These are phyloP conservation scores for Echiichthys vipera DNA, from an alignment of 2,797 vertebrate species.

Conservation along the genomic window DNA sequence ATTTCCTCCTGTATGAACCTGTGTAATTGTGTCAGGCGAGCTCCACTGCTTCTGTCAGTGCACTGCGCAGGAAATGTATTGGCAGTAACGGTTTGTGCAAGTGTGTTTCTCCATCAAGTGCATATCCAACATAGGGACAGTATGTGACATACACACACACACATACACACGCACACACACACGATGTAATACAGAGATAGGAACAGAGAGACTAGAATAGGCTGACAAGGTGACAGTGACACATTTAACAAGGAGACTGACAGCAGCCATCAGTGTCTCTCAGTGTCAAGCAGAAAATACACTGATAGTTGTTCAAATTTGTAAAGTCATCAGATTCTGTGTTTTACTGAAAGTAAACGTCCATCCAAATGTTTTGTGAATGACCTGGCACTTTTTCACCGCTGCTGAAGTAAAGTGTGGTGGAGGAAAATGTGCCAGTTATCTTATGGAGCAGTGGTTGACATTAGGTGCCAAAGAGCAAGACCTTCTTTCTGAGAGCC, in stretches of 20 bases:
- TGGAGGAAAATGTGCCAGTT: no score
- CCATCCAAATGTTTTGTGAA: no score
- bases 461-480: not conserved
- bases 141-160: constrained; percentile 21
- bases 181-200: constrained; percentile 17
- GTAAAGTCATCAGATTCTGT: constrained; percentile 26
- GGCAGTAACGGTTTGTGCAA: constrained; percentile 9
- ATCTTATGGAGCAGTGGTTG: no score
- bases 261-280: constrained; percentile 40
- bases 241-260: constrained; percentile 59
- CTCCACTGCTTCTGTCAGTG: constrained; percentile 48
- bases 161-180: constrained; percentile 21
- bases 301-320: constrained; percentile 17
- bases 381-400: no score
- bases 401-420: no score
- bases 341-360: no score
- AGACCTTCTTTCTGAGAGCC: not conserved
- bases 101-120: constrained; percentile 33
- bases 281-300: constrained; percentile 39
- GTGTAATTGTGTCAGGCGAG: constrained; percentile 70
- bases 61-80: constrained; percentile 35
- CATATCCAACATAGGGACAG: constrained; percentile 34
- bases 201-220: constrained; percentile 46
- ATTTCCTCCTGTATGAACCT: constrained; percentile 64
- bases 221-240: constrained; percentile 64